Conservation (phyloP, 2,888 invertebrate species). For the Penaeus monodon region DNA sequence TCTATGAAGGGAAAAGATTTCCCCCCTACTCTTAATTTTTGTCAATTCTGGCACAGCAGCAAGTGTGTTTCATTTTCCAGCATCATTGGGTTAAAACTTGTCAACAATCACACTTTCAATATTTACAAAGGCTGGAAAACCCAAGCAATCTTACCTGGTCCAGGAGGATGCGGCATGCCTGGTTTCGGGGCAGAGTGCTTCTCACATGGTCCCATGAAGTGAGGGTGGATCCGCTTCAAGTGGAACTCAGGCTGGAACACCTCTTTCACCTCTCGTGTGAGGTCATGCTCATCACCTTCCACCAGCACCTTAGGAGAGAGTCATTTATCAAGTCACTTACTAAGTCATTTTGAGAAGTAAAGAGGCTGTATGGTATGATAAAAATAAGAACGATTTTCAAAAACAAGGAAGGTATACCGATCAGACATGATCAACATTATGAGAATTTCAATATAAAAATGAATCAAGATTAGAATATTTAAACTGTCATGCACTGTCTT, state of each 20-base stretch:
- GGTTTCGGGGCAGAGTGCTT: not conserved
- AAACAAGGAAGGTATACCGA: not conserved
- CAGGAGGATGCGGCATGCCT: not conserved
- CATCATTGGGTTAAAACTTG: no score
- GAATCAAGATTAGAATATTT: no score
- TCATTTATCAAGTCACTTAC: not conserved
- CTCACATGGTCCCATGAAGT: conserved; percentile 44
- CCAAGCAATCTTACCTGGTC: not conserved
- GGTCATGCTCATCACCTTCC: conserved; percentile 30
- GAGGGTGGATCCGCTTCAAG: conserved; percentile 49
- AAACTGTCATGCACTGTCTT: no score
- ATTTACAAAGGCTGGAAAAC: no score
- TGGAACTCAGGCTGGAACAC: conserved; percentile 61
- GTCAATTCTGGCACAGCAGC: not conserved
- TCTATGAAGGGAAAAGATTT: no score
- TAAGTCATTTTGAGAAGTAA: not conserved
- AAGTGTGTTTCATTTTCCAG: no score
- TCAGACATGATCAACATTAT: no score
- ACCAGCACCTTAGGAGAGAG: conserved; percentile 55
- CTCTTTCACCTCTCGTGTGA: conserved; percentile 39
- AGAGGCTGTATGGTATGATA: not conserved
- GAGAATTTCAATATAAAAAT: no score
- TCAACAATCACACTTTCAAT: no score
- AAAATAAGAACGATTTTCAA: not conserved
- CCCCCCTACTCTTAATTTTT: not conserved